phyloP scores from a whole-genome alignment of 2,888 invertebrate genomes.

The Euplexia lucipara region DNA sequence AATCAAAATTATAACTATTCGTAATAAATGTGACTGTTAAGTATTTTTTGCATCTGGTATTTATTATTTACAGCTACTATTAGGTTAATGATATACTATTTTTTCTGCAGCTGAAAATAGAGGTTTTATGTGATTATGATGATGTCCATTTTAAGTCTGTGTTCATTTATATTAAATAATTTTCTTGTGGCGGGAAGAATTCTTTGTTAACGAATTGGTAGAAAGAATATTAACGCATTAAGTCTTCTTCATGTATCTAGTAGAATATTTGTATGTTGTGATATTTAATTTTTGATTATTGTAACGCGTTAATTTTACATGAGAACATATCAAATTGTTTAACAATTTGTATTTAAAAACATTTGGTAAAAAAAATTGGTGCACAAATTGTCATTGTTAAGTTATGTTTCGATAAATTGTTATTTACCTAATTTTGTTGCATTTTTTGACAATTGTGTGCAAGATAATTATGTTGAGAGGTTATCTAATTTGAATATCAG shows the following conservation, averaged over 20 bases:
- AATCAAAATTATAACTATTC: slow-evolving; percentile 67
- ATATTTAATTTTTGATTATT: slow-evolving; percentile 66
- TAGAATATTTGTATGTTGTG: slow-evolving; percentile 73
- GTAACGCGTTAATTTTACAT: slow-evolving; percentile 59
- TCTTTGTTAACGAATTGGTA: slow-evolving; percentile 43
- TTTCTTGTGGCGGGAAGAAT: slow-evolving; percentile 33
- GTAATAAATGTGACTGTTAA: slow-evolving; percentile 56
- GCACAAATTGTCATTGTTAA: slow-evolving; percentile 74
- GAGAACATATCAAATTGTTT: slow-evolving; percentile 75
- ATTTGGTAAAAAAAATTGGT: slow-evolving; percentile 63
- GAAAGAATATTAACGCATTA: slow-evolving; percentile 23
- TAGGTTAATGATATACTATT: slow-evolving; percentile 33
- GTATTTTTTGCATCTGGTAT: slow-evolving; percentile 48
- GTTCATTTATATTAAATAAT: slow-evolving; percentile 61
- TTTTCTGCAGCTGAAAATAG: slow-evolving; percentile 53
- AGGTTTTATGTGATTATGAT: slow-evolving; percentile 28
- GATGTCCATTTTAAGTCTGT: slow-evolving; percentile 64
- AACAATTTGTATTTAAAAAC: slow-evolving; percentile 78
- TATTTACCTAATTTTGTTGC: slow-evolving; percentile 77
- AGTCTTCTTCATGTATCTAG: slow-evolving; percentile 51
- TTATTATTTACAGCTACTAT: slow-evolving; percentile 47
- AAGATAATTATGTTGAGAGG: slow-evolving; percentile 21
- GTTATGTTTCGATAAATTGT: slow-evolving; percentile 62
- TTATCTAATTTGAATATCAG: slow-evolving; percentile 38
- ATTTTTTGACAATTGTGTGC: slow-evolving; percentile 71